Evolutionary conservation across 1,140 invertebrate genomes (phyloP).

Genomic region (Eriocheir sinensis): DNA sequence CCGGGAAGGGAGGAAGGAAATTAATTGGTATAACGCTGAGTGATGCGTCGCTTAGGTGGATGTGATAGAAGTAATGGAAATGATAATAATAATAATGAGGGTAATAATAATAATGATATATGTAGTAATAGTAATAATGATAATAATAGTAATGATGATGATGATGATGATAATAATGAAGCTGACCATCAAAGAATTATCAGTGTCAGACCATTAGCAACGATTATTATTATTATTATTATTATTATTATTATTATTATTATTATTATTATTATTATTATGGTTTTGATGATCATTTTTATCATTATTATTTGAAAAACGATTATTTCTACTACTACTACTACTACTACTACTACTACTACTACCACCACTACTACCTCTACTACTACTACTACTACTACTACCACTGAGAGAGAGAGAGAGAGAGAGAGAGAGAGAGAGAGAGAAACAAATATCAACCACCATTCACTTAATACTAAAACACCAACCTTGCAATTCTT

Average conservation of each 20-base stretch:
- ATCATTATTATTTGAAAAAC: background rate
- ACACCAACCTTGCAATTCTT: background rate
- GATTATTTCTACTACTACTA: too few species aligned
- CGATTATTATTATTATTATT: background rate
- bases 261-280: background rate
- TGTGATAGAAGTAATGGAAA: background rate
- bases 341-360: too few species aligned
- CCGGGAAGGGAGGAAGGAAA: background rate
- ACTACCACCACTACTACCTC: too few species aligned
- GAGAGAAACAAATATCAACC: too few species aligned
- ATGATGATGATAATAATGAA: background rate
- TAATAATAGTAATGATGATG: background rate
- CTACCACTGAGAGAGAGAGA: background rate
- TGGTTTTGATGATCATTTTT: background rate
- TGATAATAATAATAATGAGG: background rate
- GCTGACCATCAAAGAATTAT: background rate
- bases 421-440: too few species aligned
- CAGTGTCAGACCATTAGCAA: background rate
- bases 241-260: background rate
- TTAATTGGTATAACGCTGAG: background rate
- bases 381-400: too few species aligned
- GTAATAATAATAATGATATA: background rate
- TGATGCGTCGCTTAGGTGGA: background rate
- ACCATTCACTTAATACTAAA: background rate
- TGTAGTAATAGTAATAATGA: background rate